A percentile compares a stretch with the other conserved stretches of the same genome.
Evolutionary conservation across 2,797 vertebrate genomes (phyloP).

Genomic region (Lepilemur ruficaudatus): DNA sequence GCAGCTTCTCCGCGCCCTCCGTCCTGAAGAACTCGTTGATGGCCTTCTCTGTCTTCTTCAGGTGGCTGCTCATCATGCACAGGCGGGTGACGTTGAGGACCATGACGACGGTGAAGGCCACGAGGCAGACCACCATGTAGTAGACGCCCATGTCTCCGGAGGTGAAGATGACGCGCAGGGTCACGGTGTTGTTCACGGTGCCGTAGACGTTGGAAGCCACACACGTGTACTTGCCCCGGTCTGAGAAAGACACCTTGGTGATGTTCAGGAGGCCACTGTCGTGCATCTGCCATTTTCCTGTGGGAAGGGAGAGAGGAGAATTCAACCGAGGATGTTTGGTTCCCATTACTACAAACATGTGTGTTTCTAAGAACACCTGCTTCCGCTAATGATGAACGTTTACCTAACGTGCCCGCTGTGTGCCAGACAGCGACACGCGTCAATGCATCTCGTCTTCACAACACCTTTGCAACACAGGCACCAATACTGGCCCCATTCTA

Average conservation of each 20-base stretch:
- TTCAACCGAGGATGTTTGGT: neutral
- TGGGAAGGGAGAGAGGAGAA: conserved; percentile 76
- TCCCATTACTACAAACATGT: accelerated
- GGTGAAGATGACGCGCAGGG: conserved; percentile 94
- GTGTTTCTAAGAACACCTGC: neutral
- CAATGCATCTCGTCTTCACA: neutral
- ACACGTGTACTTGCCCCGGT: conserved; percentile 97
- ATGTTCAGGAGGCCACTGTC: conserved; percentile 93
- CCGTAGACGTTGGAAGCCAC: conserved; percentile 91
- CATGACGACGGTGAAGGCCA: conserved; percentile 98
- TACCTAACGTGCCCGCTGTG: neutral
- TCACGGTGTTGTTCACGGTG: conserved; percentile 94
- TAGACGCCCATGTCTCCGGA: conserved; percentile 98
- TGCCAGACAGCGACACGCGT: neutral
- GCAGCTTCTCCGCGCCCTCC: conserved; percentile 98
- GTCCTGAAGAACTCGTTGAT: conserved; percentile 99
- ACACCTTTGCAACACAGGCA: neutral
- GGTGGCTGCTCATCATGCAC: conserved; percentile 99
- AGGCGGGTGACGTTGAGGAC: conserved; percentile 95
- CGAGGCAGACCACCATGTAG: conserved; percentile 98
- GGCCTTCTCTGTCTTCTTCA: conserved; percentile 99
- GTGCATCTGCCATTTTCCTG: conserved; percentile 93
- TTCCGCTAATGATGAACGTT: accelerated
- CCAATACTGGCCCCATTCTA: neutral
- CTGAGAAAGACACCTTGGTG: conserved; percentile 93